phyloP scores from a whole-genome alignment of 1,140 invertebrate genomes.

The Octopus bimaculoides region DNA sequence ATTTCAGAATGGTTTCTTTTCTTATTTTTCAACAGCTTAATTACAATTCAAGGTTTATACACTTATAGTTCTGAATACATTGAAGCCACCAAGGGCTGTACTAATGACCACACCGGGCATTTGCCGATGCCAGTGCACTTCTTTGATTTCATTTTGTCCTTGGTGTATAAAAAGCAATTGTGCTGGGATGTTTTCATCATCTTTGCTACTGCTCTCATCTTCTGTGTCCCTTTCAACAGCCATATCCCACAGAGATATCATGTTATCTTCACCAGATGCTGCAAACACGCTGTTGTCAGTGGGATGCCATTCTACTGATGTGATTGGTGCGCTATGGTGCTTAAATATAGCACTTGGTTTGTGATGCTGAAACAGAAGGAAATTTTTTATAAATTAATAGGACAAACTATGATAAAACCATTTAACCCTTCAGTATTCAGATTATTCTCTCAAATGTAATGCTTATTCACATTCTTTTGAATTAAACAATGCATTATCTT shows the following conservation, averaged over 20 bases:
- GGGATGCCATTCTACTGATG: slow-evolving; percentile 96
- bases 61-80: slow-evolving; percentile 98
- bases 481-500: too few species aligned
- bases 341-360: slow-evolving; percentile 88
- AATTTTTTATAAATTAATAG: too few species aligned
- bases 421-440: too few species aligned
- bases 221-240: slow-evolving; percentile 81
- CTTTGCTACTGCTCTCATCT: slow-evolving; percentile 33
- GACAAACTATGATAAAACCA: too few species aligned
- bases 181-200: slow-evolving; percentile 75
- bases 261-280: slow-evolving; percentile 90
- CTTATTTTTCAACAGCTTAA: too few species aligned
- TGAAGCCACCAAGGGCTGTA: slow-evolving; percentile 91
- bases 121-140: slow-evolving; percentile 98
- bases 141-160: slow-evolving; percentile 97
- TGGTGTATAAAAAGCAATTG: slow-evolving; percentile 98
- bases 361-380: slow-evolving; percentile 56
- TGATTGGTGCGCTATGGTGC: slow-evolving; percentile 87
- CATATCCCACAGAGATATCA: slow-evolving; percentile 96
- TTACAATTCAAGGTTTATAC: slow-evolving; percentile 64
- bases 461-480: too few species aligned
- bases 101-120: slow-evolving; percentile 90
- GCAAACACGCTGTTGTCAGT: slow-evolving; percentile 88
- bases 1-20: too few species aligned
- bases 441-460: too few species aligned